Evolutionary conservation across 2,888 invertebrate species (phyloP), one percentile per base, ranked within the genome.

Genomic region (Hofmannophila pseudospretella): DNA sequence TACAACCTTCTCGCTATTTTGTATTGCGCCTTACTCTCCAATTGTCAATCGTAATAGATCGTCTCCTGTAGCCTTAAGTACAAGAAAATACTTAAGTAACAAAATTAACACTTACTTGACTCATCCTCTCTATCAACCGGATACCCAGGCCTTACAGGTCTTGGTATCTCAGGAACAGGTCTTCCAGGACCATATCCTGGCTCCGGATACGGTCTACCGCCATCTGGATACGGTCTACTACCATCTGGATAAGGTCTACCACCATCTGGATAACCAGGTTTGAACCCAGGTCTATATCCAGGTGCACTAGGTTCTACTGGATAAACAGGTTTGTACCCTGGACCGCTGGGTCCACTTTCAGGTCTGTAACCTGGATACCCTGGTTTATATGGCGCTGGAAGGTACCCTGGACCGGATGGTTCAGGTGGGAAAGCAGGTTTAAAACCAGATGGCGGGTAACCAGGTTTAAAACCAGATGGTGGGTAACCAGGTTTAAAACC

Each of bases 61-160:
- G n/a, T n/a, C n/a, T n/a, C n/a, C n/a, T n/a, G n/a, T n/a, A n/a
- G n/a, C n/a, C n/a, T n/a, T n/a, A n/a, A n/a, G n/a, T n/a, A n/a
- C n/a, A n/a, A n/a, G n/a, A n/a, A n/a, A n/a, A n/a, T n/a, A n/a
- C n/a, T n/a, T n/a, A n/a, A n/a, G n/a, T n/a, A n/a, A n/a, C n/a
- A n/a, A n/a, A n/a, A n/a, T n/a, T 20, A 20, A 19, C 7, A 69
- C 76, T 70, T 54, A 78, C 79, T 60, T 23, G 67, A 55, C 34
- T 61, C 70, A 11, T 61, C 68, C 34, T 64, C 67, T 42, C 67
- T 66, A 34, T 74, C 72, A 13, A 61, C 61, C 33, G 57, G 57
- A 34, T 51, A 56, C 2, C 54, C 53, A 0, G 53, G 51, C 23
- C 45, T 27, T 2, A 4, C 27, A 27, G 27, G 41, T 0, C 27